A percentile compares a stretch with the other conserved stretches of the same genome.
Evolutionary conservation across 2,888 invertebrate species (phyloP).

Genomic region (Cataglyphis rosenhaueri): DNA sequence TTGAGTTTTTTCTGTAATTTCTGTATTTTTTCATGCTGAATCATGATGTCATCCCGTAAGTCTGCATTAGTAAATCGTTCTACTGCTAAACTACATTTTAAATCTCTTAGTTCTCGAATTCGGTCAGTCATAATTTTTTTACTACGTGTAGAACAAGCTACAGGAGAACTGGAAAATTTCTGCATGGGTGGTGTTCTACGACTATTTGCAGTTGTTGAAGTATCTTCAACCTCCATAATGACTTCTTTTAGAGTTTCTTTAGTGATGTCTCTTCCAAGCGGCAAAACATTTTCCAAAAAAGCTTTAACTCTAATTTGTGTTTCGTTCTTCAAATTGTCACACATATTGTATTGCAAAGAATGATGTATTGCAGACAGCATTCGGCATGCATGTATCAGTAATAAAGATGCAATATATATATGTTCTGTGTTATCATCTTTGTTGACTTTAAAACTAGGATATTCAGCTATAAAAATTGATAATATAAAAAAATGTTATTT

Average conservation of each 20-base stretch:
- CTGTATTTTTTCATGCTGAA: conserved; percentile 86
- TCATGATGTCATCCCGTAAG: conserved; percentile 87
- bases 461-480: conserved; percentile 79
- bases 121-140: conserved; percentile 83
- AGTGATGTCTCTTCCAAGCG: conserved; percentile 85
- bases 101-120: conserved; percentile 86
- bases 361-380: conserved; percentile 86
- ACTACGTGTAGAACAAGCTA: conserved; percentile 75
- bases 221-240: conserved; percentile 81
- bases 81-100: conserved; percentile 88
- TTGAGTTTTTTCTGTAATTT: conserved; percentile 86
- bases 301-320: conserved; percentile 87
- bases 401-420: conserved; percentile 86
- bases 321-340: conserved; percentile 86
- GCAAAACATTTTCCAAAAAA: conserved; percentile 87
- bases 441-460: conserved; percentile 86
- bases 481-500: conserved; percentile 15
- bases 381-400: conserved; percentile 87
- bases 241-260: conserved; percentile 85
- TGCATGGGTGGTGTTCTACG: conserved; percentile 73
- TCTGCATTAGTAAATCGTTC: conserved; percentile 89
- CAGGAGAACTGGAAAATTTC: conserved; percentile 81
- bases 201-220: conserved; percentile 64
- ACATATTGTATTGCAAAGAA: conserved; percentile 83
- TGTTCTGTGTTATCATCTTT: conserved; percentile 82